Evolutionary conservation across 1,140 invertebrate genomes (phyloP).

Genomic region (Drosophila burlai): DNA sequence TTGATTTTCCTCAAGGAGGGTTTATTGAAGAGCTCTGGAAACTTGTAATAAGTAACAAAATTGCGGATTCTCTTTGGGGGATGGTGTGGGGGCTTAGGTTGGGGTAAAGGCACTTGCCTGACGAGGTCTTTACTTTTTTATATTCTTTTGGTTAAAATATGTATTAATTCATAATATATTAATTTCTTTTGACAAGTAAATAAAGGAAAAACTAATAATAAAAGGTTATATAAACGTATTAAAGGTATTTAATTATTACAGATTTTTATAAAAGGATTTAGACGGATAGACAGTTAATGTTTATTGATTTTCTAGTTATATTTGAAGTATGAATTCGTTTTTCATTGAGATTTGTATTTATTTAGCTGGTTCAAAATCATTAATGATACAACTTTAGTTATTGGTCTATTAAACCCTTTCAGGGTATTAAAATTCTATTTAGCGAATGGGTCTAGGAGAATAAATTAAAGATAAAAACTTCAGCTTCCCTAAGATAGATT

Average conservation of each 20-base stretch:
- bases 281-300: background rate
- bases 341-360: too few species aligned
- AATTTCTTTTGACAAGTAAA: background rate
- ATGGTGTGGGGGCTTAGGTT: background rate
- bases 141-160: background rate
- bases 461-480: too few species aligned
- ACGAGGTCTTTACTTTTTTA: background rate
- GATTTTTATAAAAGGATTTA: background rate
- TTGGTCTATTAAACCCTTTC: too few species aligned
- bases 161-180: background rate
- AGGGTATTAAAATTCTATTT: too few species aligned
- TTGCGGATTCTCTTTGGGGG: conserved; percentile 24
- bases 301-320: background rate
- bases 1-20: conserved; percentile 64
- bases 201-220: too few species aligned
- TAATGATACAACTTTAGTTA: too few species aligned
- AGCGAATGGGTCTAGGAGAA: too few species aligned
- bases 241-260: background rate
- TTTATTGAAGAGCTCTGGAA: conserved; percentile 29
- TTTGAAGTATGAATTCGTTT: too few species aligned
- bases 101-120: conserved; percentile 1
- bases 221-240: background rate
- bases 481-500: too few species aligned
- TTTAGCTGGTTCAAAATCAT: too few species aligned
- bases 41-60: conserved; percentile 44